Evolutionary conservation across 35 echinoderm and acorn worm species (phyloP).

Genomic region (Strongylocentrotus purpuratus): DNA sequence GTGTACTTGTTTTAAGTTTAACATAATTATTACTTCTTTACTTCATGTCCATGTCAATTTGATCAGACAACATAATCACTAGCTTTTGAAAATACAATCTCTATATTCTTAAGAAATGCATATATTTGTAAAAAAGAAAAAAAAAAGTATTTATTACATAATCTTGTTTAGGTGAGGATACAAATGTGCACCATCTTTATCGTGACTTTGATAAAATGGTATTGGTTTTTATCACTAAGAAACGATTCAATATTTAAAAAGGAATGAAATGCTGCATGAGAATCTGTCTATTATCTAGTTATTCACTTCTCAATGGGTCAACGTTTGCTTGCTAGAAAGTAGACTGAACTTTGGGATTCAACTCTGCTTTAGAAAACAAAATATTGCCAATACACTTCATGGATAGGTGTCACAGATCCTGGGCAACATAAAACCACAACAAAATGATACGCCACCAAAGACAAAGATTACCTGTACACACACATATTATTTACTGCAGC

Average conservation of each 20-base stretch:
- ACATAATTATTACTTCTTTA: not conserved
- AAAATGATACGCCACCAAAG: too few relatives aligned
- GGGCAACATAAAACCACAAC: too few relatives aligned
- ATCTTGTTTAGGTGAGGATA: not conserved
- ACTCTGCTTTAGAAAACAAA: not conserved
- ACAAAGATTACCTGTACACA: too few relatives aligned
- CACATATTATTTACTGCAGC: too few relatives aligned
- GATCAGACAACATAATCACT: not conserved
- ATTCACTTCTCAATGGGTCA: not conserved
- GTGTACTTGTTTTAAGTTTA: not conserved
- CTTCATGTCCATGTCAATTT: not conserved
- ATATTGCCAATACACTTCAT: not conserved
- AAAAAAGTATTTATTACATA: slow-evolving; percentile 20
- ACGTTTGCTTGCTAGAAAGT: not conserved
- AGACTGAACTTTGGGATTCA: not conserved
- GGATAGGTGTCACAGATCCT: too few relatives aligned
- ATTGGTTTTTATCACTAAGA: not conserved
- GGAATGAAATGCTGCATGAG: not conserved
- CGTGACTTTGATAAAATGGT: not conserved
- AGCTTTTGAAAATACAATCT: not conserved
- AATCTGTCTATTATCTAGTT: not conserved
- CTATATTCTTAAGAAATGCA: slow-evolving; percentile 8
- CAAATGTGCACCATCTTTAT: not conserved
- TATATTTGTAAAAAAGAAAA: not conserved
- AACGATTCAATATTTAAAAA: not conserved